Percentiles rank a stretch among this genome's conserved stretches.
phyloP scores from a whole-genome alignment of 2,888 invertebrate genomes.

The Troides aeacus region DNA sequence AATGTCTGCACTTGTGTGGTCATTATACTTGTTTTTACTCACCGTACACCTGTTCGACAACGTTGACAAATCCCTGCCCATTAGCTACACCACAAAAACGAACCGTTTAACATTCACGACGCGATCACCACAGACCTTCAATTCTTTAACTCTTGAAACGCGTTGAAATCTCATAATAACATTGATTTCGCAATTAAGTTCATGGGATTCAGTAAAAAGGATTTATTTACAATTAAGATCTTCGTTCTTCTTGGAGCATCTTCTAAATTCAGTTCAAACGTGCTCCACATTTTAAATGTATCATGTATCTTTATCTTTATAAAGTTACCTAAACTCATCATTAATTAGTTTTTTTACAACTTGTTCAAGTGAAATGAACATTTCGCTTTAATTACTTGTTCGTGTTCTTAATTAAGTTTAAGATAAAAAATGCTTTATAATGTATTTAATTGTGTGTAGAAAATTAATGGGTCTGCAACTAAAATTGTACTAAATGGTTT shows the following conservation, averaged over 20 bases:
- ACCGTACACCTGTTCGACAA: constrained; percentile 61
- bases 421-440: constrained; percentile 1
- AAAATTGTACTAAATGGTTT: neutral
- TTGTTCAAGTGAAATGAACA: neutral
- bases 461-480: constrained; percentile 2
- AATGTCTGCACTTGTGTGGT: constrained; percentile 60
- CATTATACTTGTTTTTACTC: constrained; percentile 61
- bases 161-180: neutral
- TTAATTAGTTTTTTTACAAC: constrained; percentile 1
- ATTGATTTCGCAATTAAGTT: constrained; percentile 4
- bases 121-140: constrained; percentile 4
- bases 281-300: neutral
- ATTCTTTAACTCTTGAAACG: constrained; percentile 11
- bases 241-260: neutral
- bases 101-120: constrained; percentile 42
- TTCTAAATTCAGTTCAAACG: constrained; percentile 9
- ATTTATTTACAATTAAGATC: constrained; percentile 5
- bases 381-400: neutral
- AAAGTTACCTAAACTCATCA: neutral
- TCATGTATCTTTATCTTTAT: neutral
- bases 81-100: constrained; percentile 51
- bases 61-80: constrained; percentile 54
- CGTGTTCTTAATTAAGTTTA: constrained; percentile 3
- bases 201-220: neutral
- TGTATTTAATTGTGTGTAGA: constrained; percentile 4